phyloP scores from a whole-genome alignment of 2,113 vertebrate genomes.

The Megalops atlanticus region DNA sequence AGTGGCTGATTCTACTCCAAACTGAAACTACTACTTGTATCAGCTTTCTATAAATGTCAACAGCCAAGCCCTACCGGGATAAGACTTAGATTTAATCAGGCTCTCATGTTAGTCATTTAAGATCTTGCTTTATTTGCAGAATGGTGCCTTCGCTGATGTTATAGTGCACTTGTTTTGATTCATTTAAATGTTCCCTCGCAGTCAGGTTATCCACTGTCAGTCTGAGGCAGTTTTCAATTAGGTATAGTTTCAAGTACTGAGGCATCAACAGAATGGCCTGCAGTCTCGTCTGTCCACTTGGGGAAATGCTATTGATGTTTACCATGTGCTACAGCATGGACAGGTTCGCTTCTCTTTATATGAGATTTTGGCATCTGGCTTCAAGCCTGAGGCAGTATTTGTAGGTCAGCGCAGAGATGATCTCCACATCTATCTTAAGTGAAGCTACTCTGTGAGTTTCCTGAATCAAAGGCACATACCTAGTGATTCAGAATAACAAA shows the following conservation, averaged over 20 bases:
- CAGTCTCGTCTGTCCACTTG: background rate
- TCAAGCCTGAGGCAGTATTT: background rate
- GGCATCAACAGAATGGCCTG: background rate
- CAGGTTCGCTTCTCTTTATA: background rate
- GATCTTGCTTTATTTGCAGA: too few species aligned
- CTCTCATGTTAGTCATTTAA: too few species aligned
- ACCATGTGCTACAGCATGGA: background rate
- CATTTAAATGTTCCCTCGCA: background rate
- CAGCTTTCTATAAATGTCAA: too few species aligned
- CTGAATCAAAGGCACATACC: background rate
- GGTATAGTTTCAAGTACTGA: background rate
- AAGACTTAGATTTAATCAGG: too few species aligned
- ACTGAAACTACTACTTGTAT: too few species aligned
- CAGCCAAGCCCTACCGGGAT: too few species aligned
- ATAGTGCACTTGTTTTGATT: background rate
- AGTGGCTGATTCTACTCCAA: too few species aligned
- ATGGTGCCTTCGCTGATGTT: background rate
- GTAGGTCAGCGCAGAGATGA: background rate
- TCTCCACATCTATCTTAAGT: background rate
- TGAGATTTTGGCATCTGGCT: background rate
- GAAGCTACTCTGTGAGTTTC: background rate
- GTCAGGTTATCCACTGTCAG: background rate
- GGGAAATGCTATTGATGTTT: conserved; percentile 20
- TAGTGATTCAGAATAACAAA: background rate
- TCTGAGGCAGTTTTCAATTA: background rate